Evolutionary conservation across 1,140 invertebrate species (phyloP).

Genomic region (Druon quercuslanigerum): DNA sequence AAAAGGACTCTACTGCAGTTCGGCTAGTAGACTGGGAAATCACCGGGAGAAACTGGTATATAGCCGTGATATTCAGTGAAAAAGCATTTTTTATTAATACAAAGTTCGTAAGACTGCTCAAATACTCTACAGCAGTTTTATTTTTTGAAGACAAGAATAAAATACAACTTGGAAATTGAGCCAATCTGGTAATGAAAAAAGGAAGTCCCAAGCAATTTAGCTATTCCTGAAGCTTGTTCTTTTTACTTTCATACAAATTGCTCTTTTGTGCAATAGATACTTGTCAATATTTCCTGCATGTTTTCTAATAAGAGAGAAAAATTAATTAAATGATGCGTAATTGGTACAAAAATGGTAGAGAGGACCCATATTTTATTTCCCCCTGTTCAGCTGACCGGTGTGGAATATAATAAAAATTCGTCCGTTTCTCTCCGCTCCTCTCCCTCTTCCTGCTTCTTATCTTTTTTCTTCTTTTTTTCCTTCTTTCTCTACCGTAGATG

Average conservation of each 20-base stretch:
- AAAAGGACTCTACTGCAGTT: no score
- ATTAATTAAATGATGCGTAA: constrained; percentile 45
- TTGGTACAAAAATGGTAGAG: constrained; percentile 56
- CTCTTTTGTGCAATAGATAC: no score
- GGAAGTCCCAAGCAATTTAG: no score
- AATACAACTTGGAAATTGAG: no score
- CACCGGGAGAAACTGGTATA: no score
- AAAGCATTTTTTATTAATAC: no score
- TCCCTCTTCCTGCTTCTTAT: constrained; percentile 30
- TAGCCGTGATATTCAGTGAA: no score
- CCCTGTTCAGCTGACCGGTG: constrained; percentile 35
- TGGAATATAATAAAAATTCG: constrained; percentile 64
- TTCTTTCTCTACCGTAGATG: constrained; percentile 49
- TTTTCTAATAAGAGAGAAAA: constrained; percentile 35
- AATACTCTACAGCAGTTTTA: no score
- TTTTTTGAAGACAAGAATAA: no score
- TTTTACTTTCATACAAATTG: neutral
- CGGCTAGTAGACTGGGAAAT: no score
- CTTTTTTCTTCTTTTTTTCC: constrained; percentile 20
- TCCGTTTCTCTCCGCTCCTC: constrained; percentile 57
- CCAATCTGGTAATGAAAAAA: no score
- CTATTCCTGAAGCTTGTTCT: neutral
- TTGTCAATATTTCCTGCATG: neutral
- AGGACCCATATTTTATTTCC: constrained; percentile 51
- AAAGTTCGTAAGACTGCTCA: no score